phyloP scores from a whole-genome alignment of 2,113 vertebrate species.

The Microcebus jonahi region DNA sequence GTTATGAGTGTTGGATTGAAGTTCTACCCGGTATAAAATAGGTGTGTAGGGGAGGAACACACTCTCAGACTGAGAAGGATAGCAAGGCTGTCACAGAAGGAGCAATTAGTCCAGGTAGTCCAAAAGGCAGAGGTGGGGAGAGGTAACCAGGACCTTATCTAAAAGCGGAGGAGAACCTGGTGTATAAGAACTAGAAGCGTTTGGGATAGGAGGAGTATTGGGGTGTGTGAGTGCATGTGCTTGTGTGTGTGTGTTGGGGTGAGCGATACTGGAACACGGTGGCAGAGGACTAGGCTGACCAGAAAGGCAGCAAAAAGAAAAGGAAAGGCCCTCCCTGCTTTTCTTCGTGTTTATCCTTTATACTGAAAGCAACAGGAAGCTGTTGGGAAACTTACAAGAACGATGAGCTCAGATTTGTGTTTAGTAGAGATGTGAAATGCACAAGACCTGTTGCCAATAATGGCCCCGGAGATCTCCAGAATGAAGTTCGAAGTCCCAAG shows the following conservation, averaged over 20 bases:
- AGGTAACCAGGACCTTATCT: background rate
- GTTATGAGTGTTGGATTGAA: background rate
- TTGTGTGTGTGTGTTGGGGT: background rate
- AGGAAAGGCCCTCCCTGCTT: background rate
- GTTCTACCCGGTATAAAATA: background rate
- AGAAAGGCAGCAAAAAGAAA: background rate
- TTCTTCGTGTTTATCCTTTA: background rate
- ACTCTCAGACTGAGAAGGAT: background rate
- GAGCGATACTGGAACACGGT: background rate
- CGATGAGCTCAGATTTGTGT: background rate
- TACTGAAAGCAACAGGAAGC: background rate
- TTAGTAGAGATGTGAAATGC: background rate
- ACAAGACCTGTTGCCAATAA: background rate
- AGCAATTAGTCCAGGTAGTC: background rate
- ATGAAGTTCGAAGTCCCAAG: background rate
- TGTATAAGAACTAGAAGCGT: background rate
- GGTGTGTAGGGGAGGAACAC: fast-evolving
- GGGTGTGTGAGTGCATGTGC: background rate
- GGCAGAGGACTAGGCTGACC: background rate
- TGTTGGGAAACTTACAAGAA: background rate
- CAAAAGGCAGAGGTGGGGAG: background rate
- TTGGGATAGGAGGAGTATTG: no score
- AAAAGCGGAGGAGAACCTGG: background rate
- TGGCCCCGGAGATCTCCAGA: background rate
- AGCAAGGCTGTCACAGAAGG: background rate